Percentiles rank a stretch among this genome's conserved stretches.
These are phyloP conservation scores for Mizuhopecten yessoensis DNA, from an alignment of 1,140 invertebrate species.

Conservation along the genomic window DNA sequence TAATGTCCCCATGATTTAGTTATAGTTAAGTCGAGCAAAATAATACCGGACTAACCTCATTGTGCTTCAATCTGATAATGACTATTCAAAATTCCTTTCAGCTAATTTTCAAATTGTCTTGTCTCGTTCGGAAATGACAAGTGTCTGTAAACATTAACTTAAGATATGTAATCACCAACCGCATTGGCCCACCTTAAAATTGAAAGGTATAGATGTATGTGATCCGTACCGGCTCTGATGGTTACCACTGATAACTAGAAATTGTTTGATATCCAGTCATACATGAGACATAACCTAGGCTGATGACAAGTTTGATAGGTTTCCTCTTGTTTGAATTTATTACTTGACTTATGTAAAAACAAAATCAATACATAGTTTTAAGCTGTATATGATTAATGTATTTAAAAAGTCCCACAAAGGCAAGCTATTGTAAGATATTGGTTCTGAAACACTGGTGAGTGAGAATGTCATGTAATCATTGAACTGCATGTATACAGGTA, in stretches of 20 bases:
- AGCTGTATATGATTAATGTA: not conserved
- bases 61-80: not conserved
- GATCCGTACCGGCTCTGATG: not conserved
- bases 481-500: not conserved
- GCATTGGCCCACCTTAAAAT: conserved; percentile 19
- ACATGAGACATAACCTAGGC: not conserved
- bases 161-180: not conserved
- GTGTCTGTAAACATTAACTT: conserved; percentile 17
- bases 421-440: too few relatives aligned
- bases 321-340: not conserved
- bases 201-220: conserved; percentile 21
- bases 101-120: conserved; percentile 39
- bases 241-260: not conserved
- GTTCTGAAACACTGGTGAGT: not conserved
- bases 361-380: conserved; percentile 2
- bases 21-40: not conserved
- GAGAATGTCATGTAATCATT: not conserved
- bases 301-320: conserved; percentile 7
- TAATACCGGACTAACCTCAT: not conserved
- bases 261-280: not conserved
- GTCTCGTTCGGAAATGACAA: conserved; percentile 38
- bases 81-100: conserved; percentile 35
- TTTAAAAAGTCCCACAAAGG: not conserved
- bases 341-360: not conserved
- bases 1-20: not conserved